Base-by-base conservation (phyloP, 1,140 invertebrate genomes). In the Bombyx mandarina region DNA sequence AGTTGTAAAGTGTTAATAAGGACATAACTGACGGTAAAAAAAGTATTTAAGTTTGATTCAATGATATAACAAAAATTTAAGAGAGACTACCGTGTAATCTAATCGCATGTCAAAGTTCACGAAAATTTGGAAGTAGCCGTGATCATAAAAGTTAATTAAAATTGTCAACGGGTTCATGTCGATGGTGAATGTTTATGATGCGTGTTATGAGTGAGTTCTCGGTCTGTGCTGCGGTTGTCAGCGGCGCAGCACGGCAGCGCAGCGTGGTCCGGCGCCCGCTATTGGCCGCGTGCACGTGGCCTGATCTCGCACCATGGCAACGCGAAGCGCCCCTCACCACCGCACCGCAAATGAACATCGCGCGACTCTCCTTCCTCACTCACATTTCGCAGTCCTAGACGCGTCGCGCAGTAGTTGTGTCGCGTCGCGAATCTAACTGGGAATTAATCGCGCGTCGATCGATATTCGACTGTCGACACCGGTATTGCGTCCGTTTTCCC, bases 191-290 rank as follows among this genome's bases (percentile, higher is more conserved):
- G 26, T 35, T 35, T 35, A 35, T 35, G 26, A 35, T 3, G 26
- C 7, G 48, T 9, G 48, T 8, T 50, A 12, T 22, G 48, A 22
- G 48, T 12, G 48, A 50, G 48, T 7, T 3, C 26, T 35, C 26
- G 26, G 26, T 35, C 26, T 35, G 48, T 99, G 97, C 98, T 99
- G 86, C 91, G 97, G 55, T 93, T 35, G 8, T 8, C 26, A 42
- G 6, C 59, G 26, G 53, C 53, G 35, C 35, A 43, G 52, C 52
- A 56, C 64, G 65, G 56, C 54, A 52, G 52, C 60, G 60, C 63
- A 52, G 61, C 61, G 66, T 51, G 60, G 44, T 35, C 53, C 59
- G 58, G 26, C 57, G 56, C 63, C 4, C 4, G 63, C 78, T 66
- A 85, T 84, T 84, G 81, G 81, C 66, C 73, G 70, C 69, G 65